Evolutionary conservation across 2,113 vertebrate species (phyloP), one percentile per base, ranked within the genome.

Genomic region (Tupaia chinensis): DNA sequence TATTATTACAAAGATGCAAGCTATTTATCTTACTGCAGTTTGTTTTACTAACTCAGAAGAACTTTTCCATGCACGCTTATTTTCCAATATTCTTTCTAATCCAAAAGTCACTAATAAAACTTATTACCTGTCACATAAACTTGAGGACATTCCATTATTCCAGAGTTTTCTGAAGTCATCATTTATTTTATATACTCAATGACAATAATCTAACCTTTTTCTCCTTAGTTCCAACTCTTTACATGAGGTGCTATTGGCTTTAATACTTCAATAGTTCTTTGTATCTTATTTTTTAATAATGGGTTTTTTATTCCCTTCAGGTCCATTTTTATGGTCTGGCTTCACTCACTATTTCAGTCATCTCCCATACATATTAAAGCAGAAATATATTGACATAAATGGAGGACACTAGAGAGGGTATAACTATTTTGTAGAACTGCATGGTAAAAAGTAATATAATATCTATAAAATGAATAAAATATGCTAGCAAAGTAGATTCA

Each of bases 201-300:
- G 6, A 58, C 11, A 81, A 0, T 63, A 79, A 88, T 82, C 20
- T 60, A 85, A 66, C 13, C 9, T 53, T 68, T 60, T 86, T 76
- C 19, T 85, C 60, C 70, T 91, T 58, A 70, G 3, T 54, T 93
- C 2, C 27, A 82, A 34, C 6, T 91, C 3, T 44, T 80, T 83
- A 29, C 4, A 60, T 13, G 87, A 34, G 23, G 3, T 80, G 11
- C 14, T 63, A 54, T 22, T 78, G 54, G 3, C 6, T 2, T 76
- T 61, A 65, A 93, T 8, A 86, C 12, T 89, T 53, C 91, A 87
- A 44, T 3, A 65, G 0, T 53, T 84, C 68, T 68, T 9, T 63
- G 20, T 82, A 89, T 86, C 2, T 22, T 44, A 77, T 82, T 93
- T 96, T 81, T 29, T 85, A 83, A 58, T 65, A 68, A 63, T 44